Percentiles rank a stretch among this genome's conserved stretches.
These are phyloP conservation scores for Benitochromis conjunctus DNA, from an alignment of 2,113 vertebrate species.

Conservation along the genomic window DNA sequence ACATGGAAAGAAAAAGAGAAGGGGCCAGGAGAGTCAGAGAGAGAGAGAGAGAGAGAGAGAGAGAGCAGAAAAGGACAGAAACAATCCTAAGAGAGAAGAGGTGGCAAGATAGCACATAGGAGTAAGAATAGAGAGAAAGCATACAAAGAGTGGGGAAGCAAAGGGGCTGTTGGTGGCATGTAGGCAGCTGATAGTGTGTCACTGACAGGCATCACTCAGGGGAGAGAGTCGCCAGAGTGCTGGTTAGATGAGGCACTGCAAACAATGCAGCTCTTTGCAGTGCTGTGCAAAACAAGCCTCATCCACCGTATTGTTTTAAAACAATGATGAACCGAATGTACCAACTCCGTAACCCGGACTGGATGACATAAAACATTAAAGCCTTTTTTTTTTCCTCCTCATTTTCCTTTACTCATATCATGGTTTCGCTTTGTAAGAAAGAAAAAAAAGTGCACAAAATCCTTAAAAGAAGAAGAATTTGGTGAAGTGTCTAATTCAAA, in stretches of 20 bases:
- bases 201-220: slow-evolving; percentile 65
- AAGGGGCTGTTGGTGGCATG: slow-evolving; percentile 48
- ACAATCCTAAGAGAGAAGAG: slow-evolving; percentile 17
- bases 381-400: neutral
- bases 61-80: slow-evolving; percentile 5
- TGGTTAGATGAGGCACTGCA: slow-evolving; percentile 44
- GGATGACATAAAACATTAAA: neutral
- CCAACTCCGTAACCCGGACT: neutral
- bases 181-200: slow-evolving; percentile 59
- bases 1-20: slow-evolving; percentile 1
- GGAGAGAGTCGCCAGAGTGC: slow-evolving; percentile 37
- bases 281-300: neutral
- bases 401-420: neutral
- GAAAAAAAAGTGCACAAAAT: neutral
- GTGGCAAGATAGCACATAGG: slow-evolving; percentile 8
- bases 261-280: slow-evolving; percentile 27
- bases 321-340: neutral
- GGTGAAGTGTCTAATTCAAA: neutral
- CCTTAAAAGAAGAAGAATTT: neutral
- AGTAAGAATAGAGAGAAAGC: slow-evolving; percentile 14
- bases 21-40: slow-evolving; percentile 13
- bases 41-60: neutral
- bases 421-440: neutral
- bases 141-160: slow-evolving; percentile 38
- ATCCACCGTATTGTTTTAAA: slow-evolving; percentile 13